phyloP scores from a whole-genome alignment of 2,113 vertebrate species.

The Chamaetylas fuelleborni region DNA sequence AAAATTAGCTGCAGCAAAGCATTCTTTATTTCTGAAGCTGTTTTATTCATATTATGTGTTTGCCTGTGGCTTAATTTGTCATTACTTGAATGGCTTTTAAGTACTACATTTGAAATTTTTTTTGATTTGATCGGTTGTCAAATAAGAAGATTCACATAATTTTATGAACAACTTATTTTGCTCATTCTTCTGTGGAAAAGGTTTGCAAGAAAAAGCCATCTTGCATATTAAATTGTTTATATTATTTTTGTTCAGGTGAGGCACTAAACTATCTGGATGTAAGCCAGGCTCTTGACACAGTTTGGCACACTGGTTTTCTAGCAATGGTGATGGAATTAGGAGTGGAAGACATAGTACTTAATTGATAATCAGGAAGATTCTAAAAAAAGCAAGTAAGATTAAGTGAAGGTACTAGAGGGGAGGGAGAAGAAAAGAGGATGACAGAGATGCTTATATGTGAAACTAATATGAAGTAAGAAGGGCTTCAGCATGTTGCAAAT shows the following conservation, averaged over 20 bases:
- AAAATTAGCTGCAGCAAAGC: background rate
- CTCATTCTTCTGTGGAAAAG: background rate
- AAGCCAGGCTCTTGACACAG: background rate
- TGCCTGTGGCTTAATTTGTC: background rate
- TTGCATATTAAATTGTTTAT: background rate
- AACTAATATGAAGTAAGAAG: background rate
- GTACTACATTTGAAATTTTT: background rate
- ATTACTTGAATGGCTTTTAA: background rate
- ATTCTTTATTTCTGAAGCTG: background rate
- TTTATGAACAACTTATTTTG: background rate
- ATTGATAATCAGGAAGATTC: background rate
- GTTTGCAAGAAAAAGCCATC: background rate
- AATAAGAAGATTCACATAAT: background rate
- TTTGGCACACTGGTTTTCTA: conserved; percentile 32
- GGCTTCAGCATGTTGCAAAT: background rate
- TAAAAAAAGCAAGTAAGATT: conserved; percentile 51
- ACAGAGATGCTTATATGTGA: background rate
- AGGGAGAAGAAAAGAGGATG: conserved; percentile 19
- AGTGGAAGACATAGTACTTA: conserved; percentile 1
- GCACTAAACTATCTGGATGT: background rate
- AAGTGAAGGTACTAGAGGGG: background rate
- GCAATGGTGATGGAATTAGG: conserved; percentile 1
- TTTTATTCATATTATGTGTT: background rate
- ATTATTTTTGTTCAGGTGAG: background rate
- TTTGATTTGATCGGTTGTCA: background rate